These are phyloP conservation scores for Luehdorfia chinensis DNA, from an alignment of 1,140 invertebrate species.

Conservation along the genomic window DNA sequence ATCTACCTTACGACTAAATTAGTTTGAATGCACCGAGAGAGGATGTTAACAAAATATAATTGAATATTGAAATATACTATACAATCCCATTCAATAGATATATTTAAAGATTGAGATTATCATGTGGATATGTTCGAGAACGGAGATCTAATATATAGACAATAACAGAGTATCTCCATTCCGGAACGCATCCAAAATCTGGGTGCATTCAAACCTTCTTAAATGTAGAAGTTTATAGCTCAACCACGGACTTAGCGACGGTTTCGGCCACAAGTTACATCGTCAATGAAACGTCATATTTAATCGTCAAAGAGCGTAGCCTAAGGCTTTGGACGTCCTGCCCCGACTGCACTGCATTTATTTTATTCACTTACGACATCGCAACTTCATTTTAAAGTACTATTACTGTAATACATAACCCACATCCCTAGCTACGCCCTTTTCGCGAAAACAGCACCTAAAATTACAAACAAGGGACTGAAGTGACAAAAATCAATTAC, in stretches of 20 bases:
- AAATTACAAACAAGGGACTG: constrained; percentile 31
- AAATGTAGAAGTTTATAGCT: constrained; percentile 40
- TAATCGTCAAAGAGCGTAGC: neutral
- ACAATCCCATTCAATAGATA: constrained; percentile 10
- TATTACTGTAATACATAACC: no score
- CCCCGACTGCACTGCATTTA: no score
- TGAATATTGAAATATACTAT: constrained; percentile 20
- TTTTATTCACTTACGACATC: neutral
- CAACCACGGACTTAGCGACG: constrained; percentile 56
- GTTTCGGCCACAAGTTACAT: constrained; percentile 59
- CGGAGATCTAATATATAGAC: constrained; percentile 35
- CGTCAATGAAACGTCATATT: constrained; percentile 37
- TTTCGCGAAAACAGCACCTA: constrained; percentile 29
- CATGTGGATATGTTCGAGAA: constrained; percentile 19
- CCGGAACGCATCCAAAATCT: constrained; percentile 34
- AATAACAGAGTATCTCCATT: constrained; percentile 30
- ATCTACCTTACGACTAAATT: constrained; percentile 55
- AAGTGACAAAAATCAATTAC: constrained; percentile 23
- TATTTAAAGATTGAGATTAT: constrained; percentile 8
- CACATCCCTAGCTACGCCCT: neutral
- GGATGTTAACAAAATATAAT: constrained; percentile 25
- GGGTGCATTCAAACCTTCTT: constrained; percentile 32
- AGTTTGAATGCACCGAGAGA: constrained; percentile 45
- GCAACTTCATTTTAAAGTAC: no score
- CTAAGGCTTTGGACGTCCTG: neutral